Percentiles rank a stretch among this genome's conserved stretches.
phyloP scores from a whole-genome alignment of 2,113 vertebrate genomes.

The Apodemus speciosus region DNA sequence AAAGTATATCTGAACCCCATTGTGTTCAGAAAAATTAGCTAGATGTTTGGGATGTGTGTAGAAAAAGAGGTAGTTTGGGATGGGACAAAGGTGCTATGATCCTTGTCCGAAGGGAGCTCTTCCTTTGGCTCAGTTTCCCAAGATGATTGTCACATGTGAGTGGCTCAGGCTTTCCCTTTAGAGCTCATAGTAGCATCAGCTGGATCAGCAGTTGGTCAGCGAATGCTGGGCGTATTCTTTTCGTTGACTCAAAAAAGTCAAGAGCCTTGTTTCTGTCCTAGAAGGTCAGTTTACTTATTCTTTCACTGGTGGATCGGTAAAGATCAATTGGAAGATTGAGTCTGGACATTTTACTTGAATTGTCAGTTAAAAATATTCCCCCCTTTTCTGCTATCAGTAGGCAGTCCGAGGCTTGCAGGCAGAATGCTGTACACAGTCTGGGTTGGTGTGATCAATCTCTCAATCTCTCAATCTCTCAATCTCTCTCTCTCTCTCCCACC shows the following conservation, averaged over 20 bases:
- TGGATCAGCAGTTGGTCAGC: not conserved
- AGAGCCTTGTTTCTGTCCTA: constrained; percentile 38
- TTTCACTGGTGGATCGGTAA: constrained; percentile 28
- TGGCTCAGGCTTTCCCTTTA: not conserved
- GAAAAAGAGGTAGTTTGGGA: not conserved
- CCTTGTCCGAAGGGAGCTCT: not conserved
- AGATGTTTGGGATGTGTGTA: not conserved
- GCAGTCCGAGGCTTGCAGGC: constrained; percentile 1
- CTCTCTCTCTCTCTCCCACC: too few relatives aligned
- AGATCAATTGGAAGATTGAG: constrained; percentile 44
- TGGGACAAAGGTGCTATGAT: not conserved
- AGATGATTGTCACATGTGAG: not conserved
- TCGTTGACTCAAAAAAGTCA: constrained; percentile 9
- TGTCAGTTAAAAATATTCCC: constrained; percentile 47
- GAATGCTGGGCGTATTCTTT: not conserved
- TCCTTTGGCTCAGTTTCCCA: not conserved
- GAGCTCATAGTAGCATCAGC: not conserved
- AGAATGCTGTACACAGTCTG: constrained; percentile 28
- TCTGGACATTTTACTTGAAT: constrained; percentile 50
- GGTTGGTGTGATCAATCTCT: not conserved
- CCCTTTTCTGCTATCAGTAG: constrained; percentile 16
- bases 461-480: too few relatives aligned
- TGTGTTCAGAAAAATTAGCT: not conserved
- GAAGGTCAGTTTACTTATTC: constrained; percentile 55
- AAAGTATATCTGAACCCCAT: not conserved